Percentiles rank a stretch among this genome's conserved stretches.
Evolutionary conservation across 1,140 invertebrate genomes (phyloP).

Genomic region (Solen grandis): DNA sequence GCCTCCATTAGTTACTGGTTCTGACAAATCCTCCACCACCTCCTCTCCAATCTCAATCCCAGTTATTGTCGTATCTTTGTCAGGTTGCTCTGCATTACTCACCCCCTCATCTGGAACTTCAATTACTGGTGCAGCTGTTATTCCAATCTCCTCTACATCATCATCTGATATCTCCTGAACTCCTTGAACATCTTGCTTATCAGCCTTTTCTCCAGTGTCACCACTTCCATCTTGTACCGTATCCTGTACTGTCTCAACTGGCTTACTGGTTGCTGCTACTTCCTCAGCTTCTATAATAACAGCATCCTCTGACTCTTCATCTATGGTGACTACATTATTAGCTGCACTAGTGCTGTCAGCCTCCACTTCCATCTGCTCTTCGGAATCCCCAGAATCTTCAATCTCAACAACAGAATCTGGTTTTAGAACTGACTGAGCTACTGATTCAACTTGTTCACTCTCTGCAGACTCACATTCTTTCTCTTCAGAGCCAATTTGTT

Average conservation of each 20-base stretch:
- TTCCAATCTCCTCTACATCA: conserved; percentile 38
- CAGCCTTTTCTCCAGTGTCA: background rate
- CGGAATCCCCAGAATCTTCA: background rate
- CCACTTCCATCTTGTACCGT: background rate
- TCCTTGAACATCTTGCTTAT: background rate
- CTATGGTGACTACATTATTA: conserved; percentile 7
- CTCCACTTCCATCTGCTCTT: background rate
- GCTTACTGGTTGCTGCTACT: conserved; percentile 23
- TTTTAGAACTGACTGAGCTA: background rate
- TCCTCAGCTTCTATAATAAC: conserved; percentile 27
- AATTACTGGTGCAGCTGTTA: conserved; percentile 22
- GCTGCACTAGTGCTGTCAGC: background rate
- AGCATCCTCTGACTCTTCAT: conserved; percentile 52
- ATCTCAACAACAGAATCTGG: conserved; percentile 13
- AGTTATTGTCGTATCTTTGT: background rate
- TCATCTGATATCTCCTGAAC: conserved; percentile 50
- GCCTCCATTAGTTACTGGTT: background rate
- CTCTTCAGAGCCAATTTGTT: background rate
- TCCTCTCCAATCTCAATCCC: background rate
- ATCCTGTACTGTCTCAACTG: conserved; percentile 8
- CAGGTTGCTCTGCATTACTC: background rate
- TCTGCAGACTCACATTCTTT: background rate
- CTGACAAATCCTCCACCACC: background rate
- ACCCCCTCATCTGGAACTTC: background rate
- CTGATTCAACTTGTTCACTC: conserved; percentile 5